Percentiles rank a stretch among this genome's conserved stretches.
Evolutionary conservation across 2,888 invertebrate genomes (phyloP).

Genomic region (Xestia xanthographa): DNA sequence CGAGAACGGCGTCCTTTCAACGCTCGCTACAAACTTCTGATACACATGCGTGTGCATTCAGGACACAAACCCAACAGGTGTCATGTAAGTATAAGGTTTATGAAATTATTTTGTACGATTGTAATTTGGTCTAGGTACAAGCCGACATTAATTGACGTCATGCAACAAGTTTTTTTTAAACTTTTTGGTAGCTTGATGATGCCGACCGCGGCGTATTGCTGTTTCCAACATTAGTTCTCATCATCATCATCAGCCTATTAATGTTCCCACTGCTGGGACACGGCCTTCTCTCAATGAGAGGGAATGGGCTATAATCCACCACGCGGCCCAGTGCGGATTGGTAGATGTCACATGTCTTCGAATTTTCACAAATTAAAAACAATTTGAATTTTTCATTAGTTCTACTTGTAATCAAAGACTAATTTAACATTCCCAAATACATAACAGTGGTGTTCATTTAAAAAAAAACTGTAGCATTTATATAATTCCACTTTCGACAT

Average conservation of each 20-base stretch:
- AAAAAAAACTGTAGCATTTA: neutral
- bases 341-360: too few relatives aligned
- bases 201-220: too few relatives aligned
- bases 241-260: too few relatives aligned
- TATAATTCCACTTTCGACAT: neutral
- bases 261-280: too few relatives aligned
- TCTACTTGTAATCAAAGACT: neutral
- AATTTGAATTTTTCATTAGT: too few relatives aligned
- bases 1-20: conserved; percentile 97
- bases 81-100: conserved; percentile 93
- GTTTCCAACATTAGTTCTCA: neutral
- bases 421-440: neutral
- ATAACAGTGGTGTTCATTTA: neutral
- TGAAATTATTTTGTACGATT: too few relatives aligned
- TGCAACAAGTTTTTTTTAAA: neutral
- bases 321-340: too few relatives aligned
- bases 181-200: too few relatives aligned
- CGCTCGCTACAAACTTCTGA: conserved; percentile 98
- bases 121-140: too few relatives aligned
- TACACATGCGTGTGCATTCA: conserved; percentile 99
- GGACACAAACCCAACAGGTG: conserved; percentile 99
- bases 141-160: neutral
- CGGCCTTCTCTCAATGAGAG: too few relatives aligned
- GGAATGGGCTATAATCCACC: too few relatives aligned
- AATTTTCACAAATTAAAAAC: too few relatives aligned